These are phyloP conservation scores for Sturnira hondurensis DNA, from an alignment of 2,113 vertebrate genomes.

Conservation along the genomic window DNA sequence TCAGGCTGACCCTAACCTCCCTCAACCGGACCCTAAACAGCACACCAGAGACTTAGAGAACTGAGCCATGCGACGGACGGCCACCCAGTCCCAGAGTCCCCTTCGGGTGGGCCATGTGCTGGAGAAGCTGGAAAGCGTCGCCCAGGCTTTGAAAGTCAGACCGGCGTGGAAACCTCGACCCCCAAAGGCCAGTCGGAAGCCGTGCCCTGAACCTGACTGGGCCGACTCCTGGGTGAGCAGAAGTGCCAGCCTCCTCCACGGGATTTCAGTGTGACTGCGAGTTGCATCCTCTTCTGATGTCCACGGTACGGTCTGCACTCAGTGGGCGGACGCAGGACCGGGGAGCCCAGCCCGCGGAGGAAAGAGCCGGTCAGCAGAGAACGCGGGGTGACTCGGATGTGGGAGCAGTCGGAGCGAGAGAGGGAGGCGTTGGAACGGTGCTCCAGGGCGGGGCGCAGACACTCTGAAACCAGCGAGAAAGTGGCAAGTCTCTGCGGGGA, in stretches of 20 bases:
- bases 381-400: neutral
- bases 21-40: neutral
- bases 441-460: neutral
- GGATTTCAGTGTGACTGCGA: neutral
- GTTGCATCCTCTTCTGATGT: neutral
- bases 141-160: neutral
- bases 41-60: neutral
- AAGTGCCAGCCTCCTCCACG: accelerated
- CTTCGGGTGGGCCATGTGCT: neutral
- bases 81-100: neutral
- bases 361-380: neutral
- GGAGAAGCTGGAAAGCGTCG: neutral
- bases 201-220: neutral
- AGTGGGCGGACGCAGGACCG: neutral
- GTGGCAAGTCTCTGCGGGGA: neutral
- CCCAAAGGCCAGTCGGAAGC: neutral
- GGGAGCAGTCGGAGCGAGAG: neutral
- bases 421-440: neutral
- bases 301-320: neutral
- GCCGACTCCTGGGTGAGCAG: neutral
- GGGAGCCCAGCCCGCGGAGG: neutral
- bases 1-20: no score
- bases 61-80: accelerated
- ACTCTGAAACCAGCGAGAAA: neutral
- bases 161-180: neutral